phyloP scores from a whole-genome alignment of 2,113 vertebrate species.

The Macheiramphus alcinus region DNA sequence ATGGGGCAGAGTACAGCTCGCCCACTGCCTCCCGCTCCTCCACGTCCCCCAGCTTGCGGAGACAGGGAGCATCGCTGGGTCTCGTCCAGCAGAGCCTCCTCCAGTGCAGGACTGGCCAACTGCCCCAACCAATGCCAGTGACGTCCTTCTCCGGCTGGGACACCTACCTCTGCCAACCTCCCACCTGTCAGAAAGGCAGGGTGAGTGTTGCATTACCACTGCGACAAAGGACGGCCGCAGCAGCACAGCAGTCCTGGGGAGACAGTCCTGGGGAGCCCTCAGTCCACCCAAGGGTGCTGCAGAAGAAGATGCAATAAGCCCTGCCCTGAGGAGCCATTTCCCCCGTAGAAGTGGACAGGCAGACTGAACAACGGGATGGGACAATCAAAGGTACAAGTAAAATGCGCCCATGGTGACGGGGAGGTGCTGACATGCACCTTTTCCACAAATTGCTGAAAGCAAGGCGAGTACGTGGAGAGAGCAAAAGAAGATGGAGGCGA shows the following conservation, averaged over 20 bases:
- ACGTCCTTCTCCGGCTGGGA: neutral
- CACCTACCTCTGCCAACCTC: neutral
- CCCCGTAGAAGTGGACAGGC: neutral
- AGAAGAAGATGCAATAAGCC: rapidly evolving
- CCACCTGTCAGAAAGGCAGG: neutral
- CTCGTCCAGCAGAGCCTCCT: neutral
- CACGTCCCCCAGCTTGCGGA: rapidly evolving
- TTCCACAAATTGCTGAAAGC: neutral
- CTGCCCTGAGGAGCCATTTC: neutral
- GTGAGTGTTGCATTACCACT: rapidly evolving
- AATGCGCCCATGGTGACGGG: rapidly evolving
- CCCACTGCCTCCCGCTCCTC: neutral
- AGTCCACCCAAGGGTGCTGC: neutral
- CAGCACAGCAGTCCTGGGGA: neutral
- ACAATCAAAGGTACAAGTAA: neutral
- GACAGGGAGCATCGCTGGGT: rapidly evolving
- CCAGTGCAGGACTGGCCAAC: neutral
- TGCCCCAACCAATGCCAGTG: neutral
- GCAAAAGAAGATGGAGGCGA: neutral
- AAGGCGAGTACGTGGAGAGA: neutral
- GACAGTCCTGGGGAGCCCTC: neutral
- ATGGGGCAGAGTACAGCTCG: neutral
- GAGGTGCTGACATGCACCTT: neutral
- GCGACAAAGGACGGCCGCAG: neutral
- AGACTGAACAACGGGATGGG: rapidly evolving